Evolutionary conservation across 2,797 vertebrate genomes (phyloP).

Genomic region (Prionace glauca): DNA sequence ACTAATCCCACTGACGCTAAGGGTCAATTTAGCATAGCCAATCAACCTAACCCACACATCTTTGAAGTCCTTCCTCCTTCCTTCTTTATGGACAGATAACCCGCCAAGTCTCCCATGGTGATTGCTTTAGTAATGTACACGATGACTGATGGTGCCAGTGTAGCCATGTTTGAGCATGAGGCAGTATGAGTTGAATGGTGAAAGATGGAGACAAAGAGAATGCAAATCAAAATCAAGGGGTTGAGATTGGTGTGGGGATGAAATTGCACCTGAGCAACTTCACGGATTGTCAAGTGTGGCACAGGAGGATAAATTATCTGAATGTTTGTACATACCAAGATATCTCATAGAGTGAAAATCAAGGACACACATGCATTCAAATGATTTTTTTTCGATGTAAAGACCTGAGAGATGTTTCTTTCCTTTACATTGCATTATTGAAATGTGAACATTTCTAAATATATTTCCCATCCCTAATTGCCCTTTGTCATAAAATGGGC

Average conservation of each 20-base stretch:
- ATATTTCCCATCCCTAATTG: neutral
- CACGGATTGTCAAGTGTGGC: neutral
- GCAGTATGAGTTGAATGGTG: neutral
- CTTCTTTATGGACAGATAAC: neutral
- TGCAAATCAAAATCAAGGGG: neutral
- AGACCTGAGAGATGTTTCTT: neutral
- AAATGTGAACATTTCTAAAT: neutral
- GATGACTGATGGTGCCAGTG: neutral
- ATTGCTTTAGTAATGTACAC: neutral
- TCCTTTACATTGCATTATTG: neutral
- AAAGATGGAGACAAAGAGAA: neutral
- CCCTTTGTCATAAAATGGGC: neutral
- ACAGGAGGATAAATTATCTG: neutral
- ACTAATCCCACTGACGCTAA: too few species aligned
- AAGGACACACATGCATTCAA: neutral
- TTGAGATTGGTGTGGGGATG: neutral
- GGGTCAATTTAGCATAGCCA: too few species aligned
- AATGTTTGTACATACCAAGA: neutral
- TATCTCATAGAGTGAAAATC: neutral
- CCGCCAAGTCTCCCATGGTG: neutral
- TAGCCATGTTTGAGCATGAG: neutral
- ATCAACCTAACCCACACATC: too few species aligned
- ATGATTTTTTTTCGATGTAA: neutral
- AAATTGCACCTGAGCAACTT: neutral
- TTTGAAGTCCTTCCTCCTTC: neutral